Base-by-base conservation (phyloP, 2,797 vertebrate genomes). In the Columba guinea region DNA sequence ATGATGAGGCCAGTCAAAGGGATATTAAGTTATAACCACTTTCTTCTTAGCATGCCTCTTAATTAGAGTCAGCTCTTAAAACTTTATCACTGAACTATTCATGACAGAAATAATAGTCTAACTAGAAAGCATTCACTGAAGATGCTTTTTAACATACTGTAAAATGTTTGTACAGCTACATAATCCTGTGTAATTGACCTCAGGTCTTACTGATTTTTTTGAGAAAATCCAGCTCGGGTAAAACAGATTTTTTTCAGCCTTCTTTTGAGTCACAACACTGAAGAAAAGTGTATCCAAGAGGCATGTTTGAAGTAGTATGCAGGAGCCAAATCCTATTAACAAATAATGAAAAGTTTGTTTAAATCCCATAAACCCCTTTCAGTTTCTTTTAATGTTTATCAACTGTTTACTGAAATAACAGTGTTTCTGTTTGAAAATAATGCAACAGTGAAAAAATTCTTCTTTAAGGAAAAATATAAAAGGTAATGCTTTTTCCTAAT, bases 351-450 rank as follows among this genome's bases (percentile, higher is more conserved):
- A 93, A 24, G 5, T 88, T 74, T 56, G 46, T 85, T 96, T 80
- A 91, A 95, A 88, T 94, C 60, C 48, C 63, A 70, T 87, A 94
- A 92, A 89, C 81, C 58, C 86, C 69, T 62, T 23, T 91, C 63
- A 15, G 24, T 67, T 89, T 89, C 55, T 94, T 90, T 95, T 94
- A 90, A 88, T 86, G 85, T 91, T 93, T 94, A 92, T 95, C 93
- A 96, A 94, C 35, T 91, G 37, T 84, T 97, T 95, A 93, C 58
- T 87, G 60, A 92, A 87, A 90, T 49, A 93, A 92, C 60, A 73
- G 56, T 39, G 15, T 34, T 90, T 88, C 73, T 75, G 94, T 59
- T 53, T 85, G 46, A 44, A 2, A 84, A 73, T 28, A 69, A 73
- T 56, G 16, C 81, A 90, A 48, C 12, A 87, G 52, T 74, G 49